Base-by-base conservation (phyloP, 1,140 invertebrate genomes). In the Druon quercuslanigerum region DNA sequence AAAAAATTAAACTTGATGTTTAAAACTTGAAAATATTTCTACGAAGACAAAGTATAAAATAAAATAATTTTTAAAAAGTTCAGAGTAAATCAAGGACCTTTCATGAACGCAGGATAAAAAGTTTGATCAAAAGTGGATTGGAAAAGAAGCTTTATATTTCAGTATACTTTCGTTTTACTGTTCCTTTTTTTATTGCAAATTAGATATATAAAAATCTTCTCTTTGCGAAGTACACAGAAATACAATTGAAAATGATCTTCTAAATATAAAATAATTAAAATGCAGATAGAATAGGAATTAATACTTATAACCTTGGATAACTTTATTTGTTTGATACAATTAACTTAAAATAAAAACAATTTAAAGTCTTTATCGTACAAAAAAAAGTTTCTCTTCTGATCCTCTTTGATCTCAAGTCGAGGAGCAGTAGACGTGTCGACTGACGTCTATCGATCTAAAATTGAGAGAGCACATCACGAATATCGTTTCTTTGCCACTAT, bases 321-420 rank as follows among this genome's bases (percentile, higher is more conserved):
- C 8, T 46, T 46, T 46, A 46, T 46, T 46, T 46, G 40, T 11
- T 46, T 46, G 9, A 46, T 46, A 46, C 40, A 46, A 46, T 46
- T 46, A 46, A 46, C 40, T 46, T 46, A 17, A 54, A 60, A 60
- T 60, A 33, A 33, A 20, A 60, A 60, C 13, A 20, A 20, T 60
- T 25, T 20, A 60, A 25, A 2, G 3, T 33, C 33, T 25, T n/a
- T n/a, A 40, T 40, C 14, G 16, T 46, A 25, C 20, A 11, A 19
- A 19, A 56, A 56, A 56, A 20, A 66, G 40, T 33, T 16, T 66
- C 60, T 33, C 20, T 33, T 60, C 33, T 25, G 40, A 60, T 60
- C 57, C 57, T 60, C 57, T 66, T 66, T 66, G 20, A 60, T 60
- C 25, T 66, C 60, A 33, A 40, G 33, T 66, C 60, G 33, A 40